Evolutionary conservation across 2,797 vertebrate species (phyloP), one percentile per base, ranked within the genome.

Genomic region (Malacoraja senta): DNA sequence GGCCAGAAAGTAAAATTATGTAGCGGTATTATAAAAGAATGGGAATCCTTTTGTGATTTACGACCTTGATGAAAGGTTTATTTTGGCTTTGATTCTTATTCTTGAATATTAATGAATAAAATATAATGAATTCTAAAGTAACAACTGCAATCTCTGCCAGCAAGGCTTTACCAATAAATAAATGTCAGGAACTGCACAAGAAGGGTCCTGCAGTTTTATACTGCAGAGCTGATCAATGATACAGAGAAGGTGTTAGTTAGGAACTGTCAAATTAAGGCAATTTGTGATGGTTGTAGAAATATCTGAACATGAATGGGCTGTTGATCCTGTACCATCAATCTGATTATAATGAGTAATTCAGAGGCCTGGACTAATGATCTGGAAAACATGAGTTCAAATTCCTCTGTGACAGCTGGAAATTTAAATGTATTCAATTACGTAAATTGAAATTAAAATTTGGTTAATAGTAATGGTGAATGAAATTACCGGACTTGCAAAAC

Each of bases 251-350:
- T 88, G 84, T 8, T 8, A 32, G 84, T 35, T 88, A 2, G 17
- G 84, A 32, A 65, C 29, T 88, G 84, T n/a, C 84, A 88, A 88
- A 65, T 65, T 65, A 68, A 35, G 84, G 29, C 84, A 88, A 65
- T 32, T 79, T 79, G 32, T 32, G 7, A 17, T 79, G 32, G 8
- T 35, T 79, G 17, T 68, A 88, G 84, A 68, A 32, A 35, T 19
- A 65, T 68, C 68, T 68, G 19, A 68, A 68, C 61, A 35, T 19
- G 13, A 32, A 68, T 35, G 19, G n/a, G 65, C 65, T 88, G 21
- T n/a, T 68, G 17, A 88, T 88, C 21, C 15, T 19, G 15, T 83
- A 58, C 44, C 61, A 32, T 8, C 29, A 86, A n/a, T 86, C 26
- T 86, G 29, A 19, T 72, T 24, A 72, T 72, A 72, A 72, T 21